These are phyloP conservation scores for Anthopleura sola DNA, from an alignment of 64 coral and sea anemone genomes.

Conservation along the genomic window DNA sequence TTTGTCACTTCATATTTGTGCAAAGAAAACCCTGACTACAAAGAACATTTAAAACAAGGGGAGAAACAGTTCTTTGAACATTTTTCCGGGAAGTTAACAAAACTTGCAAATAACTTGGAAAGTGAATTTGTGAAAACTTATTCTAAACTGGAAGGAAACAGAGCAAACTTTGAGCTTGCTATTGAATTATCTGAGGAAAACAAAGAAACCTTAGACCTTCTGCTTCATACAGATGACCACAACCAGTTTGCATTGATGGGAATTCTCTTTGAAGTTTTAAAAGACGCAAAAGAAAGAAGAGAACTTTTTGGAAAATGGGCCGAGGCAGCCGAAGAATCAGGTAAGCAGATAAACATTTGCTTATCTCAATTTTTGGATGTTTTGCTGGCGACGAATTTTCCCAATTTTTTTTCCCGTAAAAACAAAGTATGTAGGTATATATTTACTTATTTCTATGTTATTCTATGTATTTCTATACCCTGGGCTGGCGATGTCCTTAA, in stretches of 20 bases:
- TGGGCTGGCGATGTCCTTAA: no score
- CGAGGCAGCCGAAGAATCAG: background rate
- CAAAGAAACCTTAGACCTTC: slow-evolving; percentile 6
- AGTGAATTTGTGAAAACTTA: slow-evolving; percentile 36
- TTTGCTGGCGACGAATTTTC: no score
- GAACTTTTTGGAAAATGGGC: slow-evolving; percentile 20
- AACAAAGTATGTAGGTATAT: no score
- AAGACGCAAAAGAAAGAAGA: background rate
- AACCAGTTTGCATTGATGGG: slow-evolving; percentile 16
- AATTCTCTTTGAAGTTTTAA: slow-evolving; percentile 28
- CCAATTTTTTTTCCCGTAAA: no score
- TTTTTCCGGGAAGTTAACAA: slow-evolving; percentile 15
- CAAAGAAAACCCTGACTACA: background rate
- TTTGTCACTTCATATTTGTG: slow-evolving; percentile 24
- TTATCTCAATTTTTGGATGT: no score
- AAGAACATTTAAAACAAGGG: background rate
- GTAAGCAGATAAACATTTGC: background rate
- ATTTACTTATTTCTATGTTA: no score
- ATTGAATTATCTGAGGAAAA: slow-evolving; percentile 17
- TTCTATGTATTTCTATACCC: no score
- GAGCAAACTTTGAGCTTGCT: slow-evolving; percentile 34
- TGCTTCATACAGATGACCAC: slow-evolving; percentile 11
- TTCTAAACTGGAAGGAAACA: slow-evolving; percentile 18
- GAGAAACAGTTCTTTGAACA: slow-evolving; percentile 12
- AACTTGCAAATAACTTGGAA: slow-evolving; percentile 23